Conservation (phyloP, 64 coral and sea anemone genomes). For the Stichodactyla helianthus region DNA sequence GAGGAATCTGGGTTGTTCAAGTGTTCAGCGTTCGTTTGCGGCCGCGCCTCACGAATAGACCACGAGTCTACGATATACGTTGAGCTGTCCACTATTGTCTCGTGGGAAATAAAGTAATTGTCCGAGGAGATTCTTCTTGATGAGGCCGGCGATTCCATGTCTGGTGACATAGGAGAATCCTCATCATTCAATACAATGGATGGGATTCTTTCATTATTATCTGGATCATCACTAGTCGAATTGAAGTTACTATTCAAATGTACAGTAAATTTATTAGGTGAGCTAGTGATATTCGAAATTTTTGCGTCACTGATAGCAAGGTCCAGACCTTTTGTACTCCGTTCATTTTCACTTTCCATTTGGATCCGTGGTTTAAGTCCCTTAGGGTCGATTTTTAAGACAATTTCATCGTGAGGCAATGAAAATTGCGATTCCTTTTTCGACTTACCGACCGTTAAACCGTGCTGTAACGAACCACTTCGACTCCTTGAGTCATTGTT, state of each 20-base stretch:
- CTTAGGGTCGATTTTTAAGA: constrained; percentile 3
- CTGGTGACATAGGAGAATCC: neutral
- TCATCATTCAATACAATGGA: constrained; percentile 20
- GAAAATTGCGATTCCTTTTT: neutral
- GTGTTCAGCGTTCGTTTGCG: neutral
- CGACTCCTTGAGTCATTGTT: neutral
- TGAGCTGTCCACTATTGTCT: constrained; percentile 14
- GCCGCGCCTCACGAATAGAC: neutral
- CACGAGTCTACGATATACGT: constrained; percentile 21
- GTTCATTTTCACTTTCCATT: neutral
- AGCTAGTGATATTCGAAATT: neutral
- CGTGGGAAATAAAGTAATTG: neutral
- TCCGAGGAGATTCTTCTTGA: neutral
- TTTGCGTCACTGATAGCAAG: neutral
- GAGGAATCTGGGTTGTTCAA: constrained; percentile 9
- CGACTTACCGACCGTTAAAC: neutral
- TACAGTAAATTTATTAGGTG: neutral
- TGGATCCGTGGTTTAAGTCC: neutral
- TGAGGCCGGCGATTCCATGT: neutral
- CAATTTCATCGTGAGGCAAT: neutral
- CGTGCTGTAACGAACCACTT: neutral
- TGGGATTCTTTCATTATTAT: neutral
- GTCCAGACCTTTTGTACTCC: constrained; percentile 1
- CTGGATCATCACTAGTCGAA: neutral
- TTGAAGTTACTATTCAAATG: neutral